These are phyloP conservation scores for Megalopta genalis DNA, from an alignment of 1,140 invertebrate species.

Conservation along the genomic window DNA sequence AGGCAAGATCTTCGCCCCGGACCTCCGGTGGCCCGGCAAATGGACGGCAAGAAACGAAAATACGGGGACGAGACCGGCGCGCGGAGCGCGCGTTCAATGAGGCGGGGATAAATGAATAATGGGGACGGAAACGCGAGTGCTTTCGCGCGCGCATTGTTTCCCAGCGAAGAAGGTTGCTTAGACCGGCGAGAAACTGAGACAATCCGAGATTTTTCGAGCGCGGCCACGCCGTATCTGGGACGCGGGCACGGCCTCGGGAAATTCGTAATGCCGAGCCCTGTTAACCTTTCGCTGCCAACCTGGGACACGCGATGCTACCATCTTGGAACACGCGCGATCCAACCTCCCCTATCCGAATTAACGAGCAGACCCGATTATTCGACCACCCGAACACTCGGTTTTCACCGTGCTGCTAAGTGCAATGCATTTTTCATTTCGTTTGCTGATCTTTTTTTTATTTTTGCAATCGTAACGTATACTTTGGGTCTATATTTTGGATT, in stretches of 20 bases:
- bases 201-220: constrained; percentile 9
- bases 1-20: neutral
- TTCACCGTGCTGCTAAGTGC: too few species aligned
- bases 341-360: too few species aligned
- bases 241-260: neutral
- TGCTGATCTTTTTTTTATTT: too few species aligned
- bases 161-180: neutral
- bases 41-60: neutral
- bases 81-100: neutral
- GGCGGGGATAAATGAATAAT: constrained; percentile 15
- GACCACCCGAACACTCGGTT: too few species aligned
- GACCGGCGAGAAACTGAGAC: neutral
- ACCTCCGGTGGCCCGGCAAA: neutral
- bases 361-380: too few species aligned
- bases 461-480: too few species aligned
- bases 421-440: too few species aligned
- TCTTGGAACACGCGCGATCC: too few species aligned
- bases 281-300: too few species aligned
- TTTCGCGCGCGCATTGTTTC: neutral
- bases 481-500: too few species aligned
- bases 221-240: neutral
- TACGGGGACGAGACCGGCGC: neutral
- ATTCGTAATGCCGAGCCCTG: neutral
- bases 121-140: constrained; percentile 17
- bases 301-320: too few species aligned